Percentiles rank a stretch among this genome's conserved stretches.
Evolutionary conservation across 2,797 vertebrate species (phyloP).

Genomic region (Margarornis squamiger): DNA sequence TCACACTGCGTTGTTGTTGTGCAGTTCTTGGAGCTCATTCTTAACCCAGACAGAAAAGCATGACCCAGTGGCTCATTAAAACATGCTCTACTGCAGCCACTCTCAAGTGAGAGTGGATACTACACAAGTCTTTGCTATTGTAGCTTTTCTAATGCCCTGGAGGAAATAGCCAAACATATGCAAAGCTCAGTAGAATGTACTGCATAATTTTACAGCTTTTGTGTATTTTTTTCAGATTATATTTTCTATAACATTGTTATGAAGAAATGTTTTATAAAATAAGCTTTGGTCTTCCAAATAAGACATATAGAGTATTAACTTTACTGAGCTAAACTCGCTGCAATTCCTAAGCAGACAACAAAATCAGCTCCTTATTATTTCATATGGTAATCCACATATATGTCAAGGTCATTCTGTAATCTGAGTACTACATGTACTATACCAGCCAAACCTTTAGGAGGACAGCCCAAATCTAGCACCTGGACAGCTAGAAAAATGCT

Average conservation of each 20-base stretch:
- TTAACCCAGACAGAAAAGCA: neutral
- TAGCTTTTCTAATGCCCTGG: neutral
- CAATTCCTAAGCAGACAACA: neutral
- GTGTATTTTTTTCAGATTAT: neutral
- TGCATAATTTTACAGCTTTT: neutral
- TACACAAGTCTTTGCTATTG: neutral
- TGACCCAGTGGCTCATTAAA: neutral
- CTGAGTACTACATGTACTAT: neutral
- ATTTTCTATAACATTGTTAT: neutral
- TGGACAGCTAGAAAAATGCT: neutral
- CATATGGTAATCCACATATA: neutral
- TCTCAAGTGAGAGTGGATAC: neutral
- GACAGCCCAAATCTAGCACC: neutral
- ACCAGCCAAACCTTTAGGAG: neutral
- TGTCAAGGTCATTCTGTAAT: neutral
- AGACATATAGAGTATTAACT: neutral
- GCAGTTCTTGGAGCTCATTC: neutral
- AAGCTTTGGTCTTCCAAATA: neutral
- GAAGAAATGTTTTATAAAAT: neutral
- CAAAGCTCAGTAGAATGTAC: neutral
- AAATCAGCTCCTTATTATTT: neutral
- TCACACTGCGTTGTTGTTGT: neutral
- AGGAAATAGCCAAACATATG: neutral
- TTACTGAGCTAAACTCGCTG: neutral
- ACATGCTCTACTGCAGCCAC: neutral